Conservation (phyloP, 1,140 invertebrate species). For the Maconellicoccus hirsutus region DNA sequence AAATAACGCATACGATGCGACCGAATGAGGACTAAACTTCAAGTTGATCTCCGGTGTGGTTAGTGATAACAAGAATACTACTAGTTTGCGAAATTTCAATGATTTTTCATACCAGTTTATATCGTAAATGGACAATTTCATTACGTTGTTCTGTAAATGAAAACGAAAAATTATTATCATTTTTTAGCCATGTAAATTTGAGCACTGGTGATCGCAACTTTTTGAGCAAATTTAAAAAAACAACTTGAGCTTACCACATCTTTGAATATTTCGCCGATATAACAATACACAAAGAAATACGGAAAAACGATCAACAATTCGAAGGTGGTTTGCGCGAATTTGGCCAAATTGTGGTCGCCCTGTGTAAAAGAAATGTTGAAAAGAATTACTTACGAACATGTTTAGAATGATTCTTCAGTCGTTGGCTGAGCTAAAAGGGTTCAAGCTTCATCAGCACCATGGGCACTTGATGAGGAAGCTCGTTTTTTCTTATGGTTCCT, state of each 20-base stretch:
- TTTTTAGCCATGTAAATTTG: no score
- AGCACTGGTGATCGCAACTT: no score
- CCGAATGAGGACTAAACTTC: not conserved
- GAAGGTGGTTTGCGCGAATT: not conserved
- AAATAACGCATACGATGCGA: not conserved
- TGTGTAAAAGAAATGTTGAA: no score
- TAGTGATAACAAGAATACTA: not conserved
- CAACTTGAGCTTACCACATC: not conserved
- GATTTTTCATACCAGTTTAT: constrained; percentile 1
- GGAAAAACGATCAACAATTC: not conserved
- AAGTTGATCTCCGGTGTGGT: not conserved
- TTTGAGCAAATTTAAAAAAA: no score
- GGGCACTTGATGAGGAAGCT: no score
- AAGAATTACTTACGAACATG: no score
- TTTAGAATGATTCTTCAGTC: no score
- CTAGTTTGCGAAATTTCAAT: not conserved
- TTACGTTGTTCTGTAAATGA: not conserved
- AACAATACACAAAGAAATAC: constrained; percentile 8
- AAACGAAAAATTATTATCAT: not conserved
- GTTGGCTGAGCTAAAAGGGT: no score
- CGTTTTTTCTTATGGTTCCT: no score
- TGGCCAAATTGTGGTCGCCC: not conserved
- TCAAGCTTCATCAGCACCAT: no score
- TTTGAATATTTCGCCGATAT: constrained; percentile 13
- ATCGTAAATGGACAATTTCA: not conserved